These are phyloP conservation scores for Drosophila meridionalis DNA, from an alignment of 2,888 invertebrate species.

Conservation along the genomic window DNA sequence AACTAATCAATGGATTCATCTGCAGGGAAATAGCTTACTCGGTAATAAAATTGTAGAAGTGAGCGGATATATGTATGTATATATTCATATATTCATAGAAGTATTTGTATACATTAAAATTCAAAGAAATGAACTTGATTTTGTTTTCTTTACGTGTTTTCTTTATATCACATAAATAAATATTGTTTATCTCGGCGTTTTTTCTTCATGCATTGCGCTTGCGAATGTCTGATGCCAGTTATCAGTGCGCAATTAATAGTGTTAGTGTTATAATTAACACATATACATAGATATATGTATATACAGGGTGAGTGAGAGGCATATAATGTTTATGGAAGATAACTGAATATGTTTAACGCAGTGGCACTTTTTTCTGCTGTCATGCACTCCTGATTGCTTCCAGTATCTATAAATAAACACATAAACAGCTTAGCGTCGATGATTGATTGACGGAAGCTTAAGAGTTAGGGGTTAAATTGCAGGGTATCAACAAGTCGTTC, in stretches of 20 bases:
- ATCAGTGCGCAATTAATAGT: slow-evolving; percentile 8
- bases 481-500: neutral
- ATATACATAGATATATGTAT: neutral
- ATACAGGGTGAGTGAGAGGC: neutral
- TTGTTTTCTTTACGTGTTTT: neutral
- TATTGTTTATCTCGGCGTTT: slow-evolving; percentile 1
- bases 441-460: neutral
- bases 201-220: neutral
- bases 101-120: neutral
- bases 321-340: neutral
- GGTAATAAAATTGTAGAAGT: neutral
- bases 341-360: slow-evolving; percentile 2
- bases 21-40: neutral
- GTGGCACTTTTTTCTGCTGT: neutral
- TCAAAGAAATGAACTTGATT: neutral
- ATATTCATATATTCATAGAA: neutral
- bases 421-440: neutral
- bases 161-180: neutral
- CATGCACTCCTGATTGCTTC: neutral
- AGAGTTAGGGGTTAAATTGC: neutral
- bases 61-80: neutral
- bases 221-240: neutral
- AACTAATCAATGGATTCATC: neutral
- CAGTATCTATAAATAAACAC: slow-evolving; percentile 1
- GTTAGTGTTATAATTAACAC: slow-evolving; percentile 9